phyloP scores from a whole-genome alignment of 2,113 vertebrate species.

The Trematocara unimaculatum region DNA sequence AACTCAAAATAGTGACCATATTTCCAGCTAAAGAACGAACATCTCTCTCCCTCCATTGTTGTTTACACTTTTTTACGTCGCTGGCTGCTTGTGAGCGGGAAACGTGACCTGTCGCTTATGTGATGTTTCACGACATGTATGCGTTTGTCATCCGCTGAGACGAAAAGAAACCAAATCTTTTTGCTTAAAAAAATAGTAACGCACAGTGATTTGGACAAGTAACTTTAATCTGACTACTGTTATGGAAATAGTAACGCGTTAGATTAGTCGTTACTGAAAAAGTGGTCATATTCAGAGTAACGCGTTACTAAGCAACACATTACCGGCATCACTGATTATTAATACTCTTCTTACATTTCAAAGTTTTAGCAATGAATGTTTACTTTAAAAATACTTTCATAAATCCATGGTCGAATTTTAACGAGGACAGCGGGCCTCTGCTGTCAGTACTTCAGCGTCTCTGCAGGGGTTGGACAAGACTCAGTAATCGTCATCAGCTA shows the following conservation, averaged over 20 bases:
- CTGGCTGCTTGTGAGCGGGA: not conserved
- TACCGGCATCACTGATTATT: not conserved
- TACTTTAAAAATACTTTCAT: not conserved
- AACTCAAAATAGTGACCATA: not conserved
- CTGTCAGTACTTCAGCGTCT: not conserved
- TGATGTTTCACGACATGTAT: not conserved
- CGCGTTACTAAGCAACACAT: too few relatives aligned
- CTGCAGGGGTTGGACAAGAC: slow-evolving; percentile 12
- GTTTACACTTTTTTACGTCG: not conserved
- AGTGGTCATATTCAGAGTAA: not conserved
- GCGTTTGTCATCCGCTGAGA: not conserved
- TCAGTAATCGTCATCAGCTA: slow-evolving; percentile 24
- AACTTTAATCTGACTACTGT: not conserved
- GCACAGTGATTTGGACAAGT: not conserved
- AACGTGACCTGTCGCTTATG: not conserved
- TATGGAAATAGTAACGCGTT: not conserved
- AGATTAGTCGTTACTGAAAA: not conserved
- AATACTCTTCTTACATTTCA: not conserved
- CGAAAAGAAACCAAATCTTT: not conserved
- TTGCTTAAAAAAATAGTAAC: not conserved
- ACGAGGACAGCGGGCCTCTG: not conserved
- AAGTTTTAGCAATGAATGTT: slow-evolving; percentile 1
- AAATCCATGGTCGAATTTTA: not conserved
- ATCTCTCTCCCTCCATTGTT: not conserved
- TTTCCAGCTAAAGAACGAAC: not conserved